phyloP scores from a whole-genome alignment of 1,140 invertebrate genomes.

The Asobara japonica region DNA sequence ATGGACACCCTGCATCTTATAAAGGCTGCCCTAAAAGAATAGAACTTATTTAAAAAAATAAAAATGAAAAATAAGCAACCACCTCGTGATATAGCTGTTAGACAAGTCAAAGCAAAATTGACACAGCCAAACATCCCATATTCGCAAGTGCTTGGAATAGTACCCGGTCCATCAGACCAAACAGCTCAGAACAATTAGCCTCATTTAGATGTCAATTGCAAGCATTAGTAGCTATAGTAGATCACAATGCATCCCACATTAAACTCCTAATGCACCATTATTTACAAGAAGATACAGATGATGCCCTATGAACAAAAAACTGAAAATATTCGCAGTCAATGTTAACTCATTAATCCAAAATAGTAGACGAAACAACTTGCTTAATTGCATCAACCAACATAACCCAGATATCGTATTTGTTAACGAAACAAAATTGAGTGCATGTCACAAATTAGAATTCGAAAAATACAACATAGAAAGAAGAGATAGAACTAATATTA shows the following conservation, averaged over 20 bases:
- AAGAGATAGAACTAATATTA: constrained; percentile 23
- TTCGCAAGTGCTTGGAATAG: not conserved
- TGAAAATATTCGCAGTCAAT: constrained; percentile 25
- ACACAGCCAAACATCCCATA: not conserved
- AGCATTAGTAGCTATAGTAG: not conserved
- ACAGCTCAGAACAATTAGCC: not conserved
- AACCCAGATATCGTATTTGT: constrained; percentile 20
- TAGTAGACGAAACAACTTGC: constrained; percentile 7
- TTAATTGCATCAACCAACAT: not conserved
- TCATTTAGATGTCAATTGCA: not conserved
- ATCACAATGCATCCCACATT: not conserved
- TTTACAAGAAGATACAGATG: no score
- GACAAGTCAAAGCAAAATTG: not conserved
- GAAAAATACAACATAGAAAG: constrained; percentile 26
- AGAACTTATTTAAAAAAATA: not conserved
- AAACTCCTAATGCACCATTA: not conserved
- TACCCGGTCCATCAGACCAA: not conserved
- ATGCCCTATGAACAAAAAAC: no score
- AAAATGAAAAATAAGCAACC: not conserved
- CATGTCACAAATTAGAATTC: constrained; percentile 13
- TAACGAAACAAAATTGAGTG: constrained; percentile 25
- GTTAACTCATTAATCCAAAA: constrained; percentile 26
- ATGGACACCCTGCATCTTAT: constrained; percentile 27
- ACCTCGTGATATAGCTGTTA: not conserved
- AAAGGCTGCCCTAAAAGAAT: constrained; percentile 23